Base-by-base conservation (phyloP, 2,113 vertebrate species). In the Phyllostomus hastatus region DNA sequence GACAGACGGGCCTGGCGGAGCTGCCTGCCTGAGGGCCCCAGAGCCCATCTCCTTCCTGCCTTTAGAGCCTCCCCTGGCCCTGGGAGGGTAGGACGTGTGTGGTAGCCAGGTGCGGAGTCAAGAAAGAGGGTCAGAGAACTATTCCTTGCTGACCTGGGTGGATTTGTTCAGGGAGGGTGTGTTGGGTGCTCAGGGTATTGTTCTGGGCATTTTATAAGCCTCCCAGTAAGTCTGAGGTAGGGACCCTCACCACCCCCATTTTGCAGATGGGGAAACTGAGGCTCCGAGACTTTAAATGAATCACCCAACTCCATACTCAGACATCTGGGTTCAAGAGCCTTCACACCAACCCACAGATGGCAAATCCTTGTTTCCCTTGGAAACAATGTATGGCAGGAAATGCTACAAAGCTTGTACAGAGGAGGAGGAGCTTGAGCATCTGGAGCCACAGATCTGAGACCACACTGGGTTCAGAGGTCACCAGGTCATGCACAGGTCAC, bases 341-440 rank as follows among this genome's bases (percentile, higher is more conserved):
- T 4, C 76, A 67, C 9, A 19, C 11, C 57, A 57, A 31, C 35
- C 35, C 24, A 67, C 31, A 67, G 6, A 28, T 20, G 24, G 35
- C 67, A 57, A 48, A 33, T 20, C 48, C 54, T 17, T 31, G 52
- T 66, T 35, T 66, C n/a, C 4, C 26, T 90, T 57, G n/a, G 33
- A 66, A 66, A 86, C 67, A 83, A 31, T 66, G 52, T 16, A 72
- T 61, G 94, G 88, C 91, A 73, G 82, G 73, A 95, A 90, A 85
- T 91, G 41, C 14, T 26, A 33, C 61, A 38, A 70, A 67, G n/a
- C 70, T 33, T 26, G 26, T 43, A 75, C 38, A 50, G 66, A 64
- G 48, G 80, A 80, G 28, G 48, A 78, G 20, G 80, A 82, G 43
- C 35, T 59, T 15, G 80, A 75, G 43, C 35, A 64, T 11, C 61